A percentile compares a stretch with the other conserved stretches of the same genome.
These are phyloP conservation scores for Heliconius hortense DNA, from an alignment of 2,888 invertebrate genomes.

Conservation along the genomic window DNA sequence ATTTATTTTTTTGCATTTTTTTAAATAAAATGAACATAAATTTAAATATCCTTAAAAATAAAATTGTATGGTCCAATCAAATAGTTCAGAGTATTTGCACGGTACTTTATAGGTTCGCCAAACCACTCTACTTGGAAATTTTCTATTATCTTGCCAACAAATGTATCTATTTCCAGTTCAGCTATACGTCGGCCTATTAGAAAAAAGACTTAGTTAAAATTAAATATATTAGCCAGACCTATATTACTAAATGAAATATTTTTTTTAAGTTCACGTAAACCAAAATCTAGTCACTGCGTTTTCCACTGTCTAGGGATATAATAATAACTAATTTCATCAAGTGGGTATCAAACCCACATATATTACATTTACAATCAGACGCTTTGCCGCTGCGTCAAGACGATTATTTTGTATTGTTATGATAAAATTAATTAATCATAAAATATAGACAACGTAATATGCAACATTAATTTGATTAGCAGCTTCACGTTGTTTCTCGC, in stretches of 20 bases:
- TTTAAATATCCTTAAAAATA: slow-evolving; percentile 58
- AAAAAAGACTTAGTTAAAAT: background rate
- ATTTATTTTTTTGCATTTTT: too few species aligned
- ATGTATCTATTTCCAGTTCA: slow-evolving; percentile 78
- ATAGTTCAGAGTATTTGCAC: slow-evolving; percentile 55
- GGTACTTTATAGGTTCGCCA: slow-evolving; percentile 55
- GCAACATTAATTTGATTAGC: too few species aligned
- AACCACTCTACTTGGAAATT: slow-evolving; percentile 55
- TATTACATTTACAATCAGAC: too few species aligned
- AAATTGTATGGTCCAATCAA: slow-evolving; percentile 61
- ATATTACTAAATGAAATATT: background rate
- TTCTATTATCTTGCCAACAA: slow-evolving; percentile 56
- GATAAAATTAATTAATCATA: too few species aligned
- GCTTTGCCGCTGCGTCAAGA: too few species aligned
- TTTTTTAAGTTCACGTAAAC: background rate
- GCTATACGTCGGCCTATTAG: slow-evolving; percentile 81
- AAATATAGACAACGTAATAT: too few species aligned
- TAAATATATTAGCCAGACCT: too few species aligned
- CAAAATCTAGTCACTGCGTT: background rate
- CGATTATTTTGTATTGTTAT: too few species aligned
- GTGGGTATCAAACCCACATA: too few species aligned
- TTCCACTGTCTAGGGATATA: too few species aligned
- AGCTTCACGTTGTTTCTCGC: too few species aligned
- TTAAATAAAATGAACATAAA: background rate
- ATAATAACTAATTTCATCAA: too few species aligned